Conservation (phyloP, 2,113 vertebrate genomes). For the Platysternon megacephalum region DNA sequence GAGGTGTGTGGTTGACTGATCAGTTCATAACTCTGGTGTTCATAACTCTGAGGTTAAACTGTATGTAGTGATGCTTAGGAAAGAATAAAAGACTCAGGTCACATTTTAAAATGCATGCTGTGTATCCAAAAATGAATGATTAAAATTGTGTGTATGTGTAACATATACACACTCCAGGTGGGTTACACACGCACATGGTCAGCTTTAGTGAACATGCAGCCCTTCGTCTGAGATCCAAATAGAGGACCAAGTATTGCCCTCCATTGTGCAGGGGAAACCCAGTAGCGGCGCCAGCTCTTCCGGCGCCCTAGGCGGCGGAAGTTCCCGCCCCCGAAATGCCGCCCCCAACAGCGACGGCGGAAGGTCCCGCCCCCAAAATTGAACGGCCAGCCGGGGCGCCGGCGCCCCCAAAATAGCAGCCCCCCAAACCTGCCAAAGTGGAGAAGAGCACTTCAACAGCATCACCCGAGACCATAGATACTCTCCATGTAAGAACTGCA, state of each 20-base stretch:
- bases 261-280: neutral
- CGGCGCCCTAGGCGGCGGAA: no score
- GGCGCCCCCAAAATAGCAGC: no score
- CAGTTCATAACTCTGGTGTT: no score
- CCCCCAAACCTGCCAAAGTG: neutral
- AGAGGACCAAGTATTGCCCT: neutral
- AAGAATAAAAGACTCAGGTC: neutral
- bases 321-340: no score
- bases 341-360: no score
- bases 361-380: no score
- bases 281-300: no score
- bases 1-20: no score
- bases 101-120: neutral
- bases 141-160: neutral
- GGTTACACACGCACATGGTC: rapidly evolving
- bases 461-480: neutral
- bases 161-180: neutral
- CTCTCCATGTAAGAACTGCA: neutral
- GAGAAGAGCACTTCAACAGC: neutral
- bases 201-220: neutral
- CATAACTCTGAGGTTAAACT: no score
- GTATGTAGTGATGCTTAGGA: neutral
- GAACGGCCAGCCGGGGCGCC: no score
- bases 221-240: neutral
- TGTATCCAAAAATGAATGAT: neutral